Percentiles rank a stretch among this genome's conserved stretches.
Evolutionary conservation across 2,888 invertebrate genomes (phyloP).

Genomic region (Drosophila acutilabella): DNA sequence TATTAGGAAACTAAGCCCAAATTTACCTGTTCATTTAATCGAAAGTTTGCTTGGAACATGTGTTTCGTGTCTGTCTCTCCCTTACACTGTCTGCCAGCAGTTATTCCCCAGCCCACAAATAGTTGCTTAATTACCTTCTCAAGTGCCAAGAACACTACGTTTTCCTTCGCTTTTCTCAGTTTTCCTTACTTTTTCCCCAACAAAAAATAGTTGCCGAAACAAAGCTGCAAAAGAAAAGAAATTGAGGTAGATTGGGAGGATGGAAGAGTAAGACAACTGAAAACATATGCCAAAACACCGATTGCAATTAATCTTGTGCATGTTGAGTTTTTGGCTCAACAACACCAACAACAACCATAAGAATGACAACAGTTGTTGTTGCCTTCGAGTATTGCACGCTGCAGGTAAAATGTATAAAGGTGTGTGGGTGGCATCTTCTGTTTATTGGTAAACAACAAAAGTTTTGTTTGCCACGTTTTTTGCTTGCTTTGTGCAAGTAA

Average conservation of each 20-base stretch:
- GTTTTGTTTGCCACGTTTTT: constrained; percentile 35
- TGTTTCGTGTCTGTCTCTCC: constrained; percentile 50
- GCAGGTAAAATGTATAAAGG: not conserved
- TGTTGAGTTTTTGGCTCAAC: constrained; percentile 45
- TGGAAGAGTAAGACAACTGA: constrained; percentile 11
- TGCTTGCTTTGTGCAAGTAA: constrained; percentile 2
- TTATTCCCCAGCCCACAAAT: constrained; percentile 56
- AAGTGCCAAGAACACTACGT: constrained; percentile 60
- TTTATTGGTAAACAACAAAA: constrained; percentile 71
- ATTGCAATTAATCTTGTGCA: constrained; percentile 82
- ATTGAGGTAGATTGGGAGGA: not conserved
- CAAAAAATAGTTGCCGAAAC: constrained; percentile 42
- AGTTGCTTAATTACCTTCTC: constrained; percentile 72
- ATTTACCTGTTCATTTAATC: constrained; percentile 31
- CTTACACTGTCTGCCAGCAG: not conserved
- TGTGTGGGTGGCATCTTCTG: constrained; percentile 58
- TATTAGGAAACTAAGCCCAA: not conserved
- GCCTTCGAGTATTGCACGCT: constrained; percentile 5
- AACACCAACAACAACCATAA: not conserved
- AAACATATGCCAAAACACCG: constrained; percentile 82
- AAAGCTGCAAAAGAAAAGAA: constrained; percentile 47
- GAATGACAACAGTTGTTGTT: not conserved
- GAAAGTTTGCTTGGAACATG: constrained; percentile 50
- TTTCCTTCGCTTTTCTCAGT: no score
- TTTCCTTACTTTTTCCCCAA: not conserved